These are phyloP conservation scores for Triplophysa bombifrons DNA, from an alignment of 2,797 vertebrate genomes.

Conservation along the genomic window DNA sequence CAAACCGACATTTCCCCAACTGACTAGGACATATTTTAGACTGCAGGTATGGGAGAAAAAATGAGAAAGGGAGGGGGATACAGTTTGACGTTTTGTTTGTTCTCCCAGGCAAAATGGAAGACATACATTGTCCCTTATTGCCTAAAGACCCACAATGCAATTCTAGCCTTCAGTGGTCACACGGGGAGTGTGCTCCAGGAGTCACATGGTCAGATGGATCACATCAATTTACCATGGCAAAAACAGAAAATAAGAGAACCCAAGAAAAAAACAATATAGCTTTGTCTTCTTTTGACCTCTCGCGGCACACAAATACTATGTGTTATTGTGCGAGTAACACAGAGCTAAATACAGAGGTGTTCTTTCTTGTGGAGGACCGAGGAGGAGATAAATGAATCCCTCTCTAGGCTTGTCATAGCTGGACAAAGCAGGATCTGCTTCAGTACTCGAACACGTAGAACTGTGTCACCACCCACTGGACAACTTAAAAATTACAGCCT, in stretches of 20 bases:
- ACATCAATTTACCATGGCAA: conserved; percentile 87
- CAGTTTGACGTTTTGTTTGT: conserved; percentile 77
- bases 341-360: conserved; percentile 77
- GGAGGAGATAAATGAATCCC: conserved; percentile 78
- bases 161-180: conserved; percentile 84
- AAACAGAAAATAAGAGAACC: conserved; percentile 35
- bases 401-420: conserved; percentile 71
- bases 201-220: conserved; percentile 91
- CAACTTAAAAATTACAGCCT: conserved; percentile 4
- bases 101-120: conserved; percentile 81
- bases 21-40: conserved; percentile 65
- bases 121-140: conserved; percentile 84
- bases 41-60: conserved; percentile 72
- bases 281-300: conserved; percentile 54
- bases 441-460: conserved; percentile 57
- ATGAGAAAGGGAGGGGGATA: conserved; percentile 55
- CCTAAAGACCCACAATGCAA: conserved; percentile 83
- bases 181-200: conserved; percentile 83
- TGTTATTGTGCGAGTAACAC: conserved; percentile 68
- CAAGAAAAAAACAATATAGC: conserved; percentile 67
- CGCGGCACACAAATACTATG: conserved; percentile 50
- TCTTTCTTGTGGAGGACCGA: conserved; percentile 70
- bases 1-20: conserved; percentile 47
- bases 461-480: conserved; percentile 78
- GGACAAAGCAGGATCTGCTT: conserved; percentile 16